These are phyloP conservation scores for Holothuria scabra DNA, from an alignment of 53 echinoderm and acorn worm genomes.

Conservation along the genomic window DNA sequence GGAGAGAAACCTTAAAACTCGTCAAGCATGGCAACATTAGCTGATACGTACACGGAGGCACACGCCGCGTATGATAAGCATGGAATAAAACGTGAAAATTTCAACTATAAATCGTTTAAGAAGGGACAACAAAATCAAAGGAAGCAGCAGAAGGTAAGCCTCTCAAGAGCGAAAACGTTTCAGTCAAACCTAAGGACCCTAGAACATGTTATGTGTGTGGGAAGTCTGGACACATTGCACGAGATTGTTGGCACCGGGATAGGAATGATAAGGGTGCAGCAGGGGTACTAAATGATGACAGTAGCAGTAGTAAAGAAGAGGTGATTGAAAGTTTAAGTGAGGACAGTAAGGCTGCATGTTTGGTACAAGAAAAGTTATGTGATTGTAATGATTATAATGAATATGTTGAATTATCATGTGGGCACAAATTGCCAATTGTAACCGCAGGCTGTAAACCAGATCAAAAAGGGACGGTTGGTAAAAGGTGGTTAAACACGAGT, in stretches of 20 bases:
- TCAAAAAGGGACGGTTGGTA: conserved; percentile 19
- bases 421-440: conserved; percentile 34
- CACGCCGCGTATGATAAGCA: neutral
- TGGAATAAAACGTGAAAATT: conserved; percentile 4
- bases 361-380: conserved; percentile 1
- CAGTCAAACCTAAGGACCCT: neutral
- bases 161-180: neutral
- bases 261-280: neutral
- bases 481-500: too few species aligned
- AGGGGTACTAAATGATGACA: neutral
- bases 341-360: neutral
- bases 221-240: conserved; percentile 42
- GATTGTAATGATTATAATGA: neutral
- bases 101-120: neutral
- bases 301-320: neutral
- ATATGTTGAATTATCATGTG: conserved; percentile 28
- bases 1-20: too few species aligned
- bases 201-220: conserved; percentile 38
- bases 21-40: too few species aligned
- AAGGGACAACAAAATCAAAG: neutral
- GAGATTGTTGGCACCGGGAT: conserved; percentile 38
- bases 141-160: neutral
- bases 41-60: too few species aligned
- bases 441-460: conserved; percentile 33
- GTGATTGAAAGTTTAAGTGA: neutral